These are phyloP conservation scores for Syngnathoides biaculeatus DNA, from an alignment of 2,113 vertebrate genomes.

Conservation along the genomic window DNA sequence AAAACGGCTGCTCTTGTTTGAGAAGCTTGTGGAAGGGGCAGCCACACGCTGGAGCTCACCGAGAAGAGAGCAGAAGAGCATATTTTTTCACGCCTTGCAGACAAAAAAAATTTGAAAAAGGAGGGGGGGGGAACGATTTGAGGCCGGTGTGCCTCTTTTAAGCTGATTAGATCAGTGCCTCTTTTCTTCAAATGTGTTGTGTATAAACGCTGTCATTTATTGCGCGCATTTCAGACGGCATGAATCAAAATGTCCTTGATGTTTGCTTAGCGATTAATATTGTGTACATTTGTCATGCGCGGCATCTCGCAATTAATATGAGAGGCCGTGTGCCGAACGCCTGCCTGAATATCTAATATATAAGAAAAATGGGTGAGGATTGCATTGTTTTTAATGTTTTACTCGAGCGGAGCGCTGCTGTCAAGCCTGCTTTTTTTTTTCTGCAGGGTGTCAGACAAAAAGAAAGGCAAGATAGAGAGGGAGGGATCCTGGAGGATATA, in stretches of 20 bases:
- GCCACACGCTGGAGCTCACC: background rate
- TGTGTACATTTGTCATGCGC: conserved; percentile 48
- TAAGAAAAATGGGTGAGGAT: conserved; percentile 66
- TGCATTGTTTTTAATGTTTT: conserved; percentile 76
- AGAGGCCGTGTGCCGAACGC: conserved; percentile 49
- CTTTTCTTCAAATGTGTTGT: conserved; percentile 55
- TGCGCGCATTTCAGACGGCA: conserved; percentile 53
- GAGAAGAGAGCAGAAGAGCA: conserved; percentile 1
- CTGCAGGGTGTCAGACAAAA: conserved; percentile 72
- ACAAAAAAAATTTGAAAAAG: background rate
- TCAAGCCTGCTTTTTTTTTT: conserved; percentile 70
- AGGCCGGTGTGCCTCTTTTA: conserved; percentile 26
- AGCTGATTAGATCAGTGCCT: conserved; percentile 48
- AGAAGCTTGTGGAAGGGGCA: conserved; percentile 36
- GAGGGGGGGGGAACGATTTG: conserved; percentile 28
- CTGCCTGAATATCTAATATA: conserved; percentile 59
- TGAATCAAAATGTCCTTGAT: conserved; percentile 57
- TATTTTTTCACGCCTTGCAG: background rate
- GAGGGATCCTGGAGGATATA: conserved; percentile 69
- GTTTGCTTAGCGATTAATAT: conserved; percentile 64
- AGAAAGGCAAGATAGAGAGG: conserved; percentile 70
- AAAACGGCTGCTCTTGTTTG: conserved; percentile 38
- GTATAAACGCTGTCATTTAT: conserved; percentile 55
- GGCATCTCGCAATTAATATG: conserved; percentile 63
- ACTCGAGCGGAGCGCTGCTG: conserved; percentile 73